phyloP scores from a whole-genome alignment of 2,113 vertebrate species.

The Paralichthys olivaceus region DNA sequence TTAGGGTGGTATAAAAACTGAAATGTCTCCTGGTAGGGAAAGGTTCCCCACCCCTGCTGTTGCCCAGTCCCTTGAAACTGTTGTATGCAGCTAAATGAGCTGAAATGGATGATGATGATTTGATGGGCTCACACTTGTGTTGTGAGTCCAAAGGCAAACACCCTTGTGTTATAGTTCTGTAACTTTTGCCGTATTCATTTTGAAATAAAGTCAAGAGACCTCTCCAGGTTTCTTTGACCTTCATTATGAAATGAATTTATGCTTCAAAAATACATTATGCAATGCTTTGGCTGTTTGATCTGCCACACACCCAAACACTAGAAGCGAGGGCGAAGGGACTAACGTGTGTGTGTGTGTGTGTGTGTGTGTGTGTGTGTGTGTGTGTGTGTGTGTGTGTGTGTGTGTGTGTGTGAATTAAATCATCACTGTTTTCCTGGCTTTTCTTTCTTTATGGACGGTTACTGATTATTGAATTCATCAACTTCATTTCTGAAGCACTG shows the following conservation, averaged over 20 bases:
- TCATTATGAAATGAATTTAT: neutral
- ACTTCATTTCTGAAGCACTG: neutral
- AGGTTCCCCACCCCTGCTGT: neutral
- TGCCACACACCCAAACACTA: conserved; percentile 14
- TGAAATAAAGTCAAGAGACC: neutral
- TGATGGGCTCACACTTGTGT: conserved; percentile 1
- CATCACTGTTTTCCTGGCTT: too few species aligned
- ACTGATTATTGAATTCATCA: neutral
- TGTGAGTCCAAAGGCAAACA: neutral
- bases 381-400: neutral
- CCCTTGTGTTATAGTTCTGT: neutral
- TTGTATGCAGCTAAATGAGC: neutral
- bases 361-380: neutral
- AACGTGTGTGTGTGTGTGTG: neutral
- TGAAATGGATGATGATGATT: neutral
- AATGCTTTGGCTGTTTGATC: conserved; percentile 9
- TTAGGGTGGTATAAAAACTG: neutral
- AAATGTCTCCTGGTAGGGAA: neutral
- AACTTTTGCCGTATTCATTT: conserved; percentile 8
- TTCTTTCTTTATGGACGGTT: neutral
- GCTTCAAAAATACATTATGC: conserved; percentile 1
- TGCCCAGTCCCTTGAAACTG: conserved; percentile 16
- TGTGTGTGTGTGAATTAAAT: neutral
- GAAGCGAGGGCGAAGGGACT: neutral
- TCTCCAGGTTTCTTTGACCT: neutral